Base-by-base conservation (phyloP, 1,140 invertebrate species). In the Drosophila aff. region DNA sequence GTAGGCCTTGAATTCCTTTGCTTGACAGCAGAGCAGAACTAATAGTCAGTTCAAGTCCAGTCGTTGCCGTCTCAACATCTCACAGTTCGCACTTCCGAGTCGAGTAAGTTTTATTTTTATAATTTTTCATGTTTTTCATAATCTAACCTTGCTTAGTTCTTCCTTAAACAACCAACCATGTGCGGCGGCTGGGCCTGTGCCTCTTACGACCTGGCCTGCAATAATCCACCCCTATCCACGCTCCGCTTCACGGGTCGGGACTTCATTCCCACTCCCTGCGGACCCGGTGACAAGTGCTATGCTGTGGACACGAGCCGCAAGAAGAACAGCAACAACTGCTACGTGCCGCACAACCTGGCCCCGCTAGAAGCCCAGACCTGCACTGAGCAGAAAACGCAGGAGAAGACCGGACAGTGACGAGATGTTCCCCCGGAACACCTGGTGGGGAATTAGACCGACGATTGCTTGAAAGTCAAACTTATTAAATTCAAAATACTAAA, bases 181-280 rank as follows among this genome's bases (percentile, higher is more conserved):
- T 89, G 84, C 58, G 84, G 81, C 11, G 85, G 84, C 53, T 90
- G 85, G 81, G 81, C 84, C 4, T 89, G 84, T 53, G 80, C 77
- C 46, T 89, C 81, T 0, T 89, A 76, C 16, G 47, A 69, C 16
- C 13, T 89, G 43, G 84, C 84, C 2, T 81, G 73, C 50, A 75
- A 75, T 31, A 89, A 89, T 69, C 81, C 77, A 6, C 77, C 73
- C 0, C 41, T 89, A 10, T 89, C 84, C 38, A 89, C 84, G 2
- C 1, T 90, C 23, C 66, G 84, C 3, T 89, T 57, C 16, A 84
- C 85, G 0, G 84, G 84, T 1, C 44, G 84, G 3, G 74, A 84
- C 26, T 81, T 89, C 1, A 75, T 76, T 53, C 85, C 81, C n/a
- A 89, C 85, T 4, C 81, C 77, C 0, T 90, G 85, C 41, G 85